phyloP scores from a whole-genome alignment of 2,888 invertebrate genomes.

The Colletes collaris region DNA sequence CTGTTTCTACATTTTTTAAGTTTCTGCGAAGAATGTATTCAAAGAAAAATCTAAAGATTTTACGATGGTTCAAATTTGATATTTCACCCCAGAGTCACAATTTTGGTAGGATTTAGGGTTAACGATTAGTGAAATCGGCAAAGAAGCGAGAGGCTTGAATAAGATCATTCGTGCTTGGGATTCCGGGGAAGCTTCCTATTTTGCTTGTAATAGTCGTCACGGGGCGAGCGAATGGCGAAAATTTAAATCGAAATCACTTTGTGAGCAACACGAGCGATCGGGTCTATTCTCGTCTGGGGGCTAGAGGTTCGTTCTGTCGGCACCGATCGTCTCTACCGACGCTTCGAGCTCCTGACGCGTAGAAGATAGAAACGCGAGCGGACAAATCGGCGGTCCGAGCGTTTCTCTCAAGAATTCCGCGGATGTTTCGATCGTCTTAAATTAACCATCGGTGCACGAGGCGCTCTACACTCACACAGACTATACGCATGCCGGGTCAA shows the following conservation, averaged over 20 bases:
- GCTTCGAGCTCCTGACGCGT: conserved; percentile 34
- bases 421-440: conserved; percentile 65
- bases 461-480: no score
- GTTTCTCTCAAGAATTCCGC: conserved; percentile 60
- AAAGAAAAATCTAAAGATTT: no score
- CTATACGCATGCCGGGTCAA: no score
- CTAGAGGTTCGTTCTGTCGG: conserved; percentile 31
- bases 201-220: neutral
- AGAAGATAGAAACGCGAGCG: conserved; percentile 36
- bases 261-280: conserved; percentile 48
- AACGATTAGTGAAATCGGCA: conserved; percentile 6
- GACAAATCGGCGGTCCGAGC: conserved; percentile 49
- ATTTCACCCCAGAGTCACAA: no score
- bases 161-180: conserved; percentile 20
- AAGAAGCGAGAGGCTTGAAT: conserved; percentile 6
- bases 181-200: conserved; percentile 30
- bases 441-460: conserved; percentile 52
- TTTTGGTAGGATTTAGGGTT: neutral
- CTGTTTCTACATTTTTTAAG: no score
- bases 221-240: conserved; percentile 30
- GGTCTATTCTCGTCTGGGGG: conserved; percentile 54
- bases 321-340: conserved; percentile 44
- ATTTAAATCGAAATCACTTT: conserved; percentile 47
- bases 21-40: no score
- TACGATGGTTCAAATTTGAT: no score